Conservation (phyloP, 2,113 vertebrate genomes). For the Barbus barbus region DNA sequence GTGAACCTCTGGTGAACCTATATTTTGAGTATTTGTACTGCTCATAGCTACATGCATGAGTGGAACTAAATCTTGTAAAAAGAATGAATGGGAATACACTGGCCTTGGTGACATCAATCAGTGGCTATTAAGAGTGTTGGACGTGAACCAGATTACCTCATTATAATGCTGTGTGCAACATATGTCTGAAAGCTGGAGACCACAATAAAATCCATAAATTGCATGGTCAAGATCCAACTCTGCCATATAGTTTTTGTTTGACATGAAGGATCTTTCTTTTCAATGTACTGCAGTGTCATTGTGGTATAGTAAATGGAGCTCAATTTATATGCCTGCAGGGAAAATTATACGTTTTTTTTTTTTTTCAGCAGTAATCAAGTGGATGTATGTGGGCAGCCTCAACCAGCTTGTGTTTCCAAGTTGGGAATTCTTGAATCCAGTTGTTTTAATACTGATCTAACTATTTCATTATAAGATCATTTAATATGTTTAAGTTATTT, state of each 20-base stretch:
- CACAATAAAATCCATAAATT: slow-evolving; percentile 27
- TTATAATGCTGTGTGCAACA: not conserved
- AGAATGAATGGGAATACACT: not conserved
- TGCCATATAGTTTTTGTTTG: not conserved
- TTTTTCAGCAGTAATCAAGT: not conserved
- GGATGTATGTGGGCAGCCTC: not conserved
- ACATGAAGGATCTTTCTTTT: not conserved
- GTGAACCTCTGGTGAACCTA: not conserved
- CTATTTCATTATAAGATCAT: not conserved
- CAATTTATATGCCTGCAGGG: not conserved
- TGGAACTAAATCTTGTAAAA: not conserved
- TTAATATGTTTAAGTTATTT: not conserved
- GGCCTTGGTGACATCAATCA: not conserved
- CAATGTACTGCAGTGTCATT: not conserved
- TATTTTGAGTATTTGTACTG: not conserved
- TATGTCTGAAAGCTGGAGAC: slow-evolving; percentile 2
- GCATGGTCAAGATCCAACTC: slow-evolving; percentile 29
- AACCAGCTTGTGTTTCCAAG: not conserved
- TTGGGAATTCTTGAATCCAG: not conserved
- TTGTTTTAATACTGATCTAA: not conserved
- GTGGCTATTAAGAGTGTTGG: not conserved
- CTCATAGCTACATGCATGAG: not conserved
- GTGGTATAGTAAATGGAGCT: not conserved
- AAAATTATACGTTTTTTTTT: not conserved
- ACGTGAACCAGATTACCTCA: not conserved